Evolutionary conservation across 2,113 vertebrate genomes (phyloP).

Genomic region (Natator depressus): DNA sequence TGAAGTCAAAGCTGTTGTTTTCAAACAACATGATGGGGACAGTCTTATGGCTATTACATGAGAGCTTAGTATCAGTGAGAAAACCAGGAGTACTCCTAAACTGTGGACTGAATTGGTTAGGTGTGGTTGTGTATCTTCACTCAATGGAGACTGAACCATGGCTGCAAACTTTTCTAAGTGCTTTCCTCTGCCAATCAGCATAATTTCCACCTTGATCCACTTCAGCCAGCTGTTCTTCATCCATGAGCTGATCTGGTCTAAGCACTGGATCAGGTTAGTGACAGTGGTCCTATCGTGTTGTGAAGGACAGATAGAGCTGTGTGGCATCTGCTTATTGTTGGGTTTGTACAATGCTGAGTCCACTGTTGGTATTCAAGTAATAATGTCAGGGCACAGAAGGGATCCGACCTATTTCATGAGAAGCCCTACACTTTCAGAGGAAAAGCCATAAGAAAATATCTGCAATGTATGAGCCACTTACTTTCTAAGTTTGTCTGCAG

Average conservation of each 20-base stretch:
- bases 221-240: background rate
- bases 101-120: background rate
- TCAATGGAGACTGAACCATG: background rate
- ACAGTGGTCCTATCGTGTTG: background rate
- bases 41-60: slow-evolving; percentile 25
- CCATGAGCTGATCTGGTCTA: background rate
- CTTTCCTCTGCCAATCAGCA: background rate
- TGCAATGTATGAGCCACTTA: background rate
- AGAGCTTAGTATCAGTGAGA: background rate
- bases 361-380: background rate
- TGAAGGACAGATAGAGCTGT: rapidly evolving
- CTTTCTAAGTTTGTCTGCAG: background rate
- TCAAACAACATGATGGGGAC: slow-evolving; percentile 28
- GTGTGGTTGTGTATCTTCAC: background rate
- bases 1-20: background rate
- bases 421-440: background rate
- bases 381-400: background rate
- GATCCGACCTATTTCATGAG: background rate
- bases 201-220: background rate
- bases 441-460: background rate
- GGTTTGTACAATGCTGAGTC: background rate
- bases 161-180: background rate
- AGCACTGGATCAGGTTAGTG: background rate
- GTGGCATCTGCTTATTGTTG: background rate
- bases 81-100: background rate